Evolutionary conservation across 1,140 invertebrate genomes (phyloP), one percentile per base, ranked within the genome.

Genomic region (Caenorhabditis remanei): DNA sequence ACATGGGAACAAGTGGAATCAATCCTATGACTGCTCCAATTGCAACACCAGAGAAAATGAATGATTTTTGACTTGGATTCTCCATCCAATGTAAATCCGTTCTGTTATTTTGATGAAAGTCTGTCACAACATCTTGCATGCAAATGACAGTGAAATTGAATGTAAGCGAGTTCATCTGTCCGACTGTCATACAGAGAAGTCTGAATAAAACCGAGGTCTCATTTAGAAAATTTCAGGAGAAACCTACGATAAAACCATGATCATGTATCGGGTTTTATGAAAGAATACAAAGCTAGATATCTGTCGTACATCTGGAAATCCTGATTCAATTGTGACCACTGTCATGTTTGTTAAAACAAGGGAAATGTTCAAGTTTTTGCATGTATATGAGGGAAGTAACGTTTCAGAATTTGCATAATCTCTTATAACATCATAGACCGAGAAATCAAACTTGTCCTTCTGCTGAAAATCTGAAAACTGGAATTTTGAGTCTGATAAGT

Each of bases 81-180:
- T 87, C 48, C 53, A 87, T 79, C 85, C 85, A 87, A 65, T 87
- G 85, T 40, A 58, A 13, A 41, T 84, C 82, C 4, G 82, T 79
- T 79, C 71, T n/a, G n/a, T 79, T 79, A 53, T 50, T 24, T 88
- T 83, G 19, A 67, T 85, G 63, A 56, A 43, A 71, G 32, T 88
- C 75, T 48, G n/a, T n/a, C 13, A 50, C 61, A n/a, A 85, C 87
- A 79, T 89, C 88, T 58, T 89, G 56, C 88, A 89, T 89, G 50
- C 88, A 89, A 75, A 89, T 89, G 5, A 89, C 83, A 24, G 88
- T 89, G 83, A 89, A 89, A 50, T 88, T 88, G 50, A 89, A 83
- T 0, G 83, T 67, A 3, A 89, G 61, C 21, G 84, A 82, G 82
- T 89, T 89, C 61, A 48, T 58, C 24, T 85, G 63, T 8, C 43